phyloP scores from a whole-genome alignment of 2,797 vertebrate species.

The Pristis pectinata region DNA sequence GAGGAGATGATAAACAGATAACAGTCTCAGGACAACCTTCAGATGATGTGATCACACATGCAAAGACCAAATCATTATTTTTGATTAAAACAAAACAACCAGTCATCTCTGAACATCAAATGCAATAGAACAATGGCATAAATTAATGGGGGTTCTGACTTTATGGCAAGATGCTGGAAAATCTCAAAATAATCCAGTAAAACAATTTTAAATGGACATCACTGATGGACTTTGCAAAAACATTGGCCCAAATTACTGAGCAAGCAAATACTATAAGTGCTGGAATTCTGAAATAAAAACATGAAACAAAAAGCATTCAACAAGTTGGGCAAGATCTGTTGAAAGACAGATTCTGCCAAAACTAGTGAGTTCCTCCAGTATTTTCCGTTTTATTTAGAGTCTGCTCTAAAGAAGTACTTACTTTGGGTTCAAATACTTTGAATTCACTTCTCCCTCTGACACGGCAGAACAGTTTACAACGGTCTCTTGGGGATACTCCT shows the following conservation, averaged over 20 bases:
- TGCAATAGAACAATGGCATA: not conserved
- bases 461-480: constrained; percentile 89
- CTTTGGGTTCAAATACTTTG: constrained; percentile 92
- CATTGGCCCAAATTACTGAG: not conserved
- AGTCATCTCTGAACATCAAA: not conserved
- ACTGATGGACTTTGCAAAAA: not conserved
- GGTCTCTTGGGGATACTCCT: constrained; percentile 81
- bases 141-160: not conserved
- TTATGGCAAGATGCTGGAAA: not conserved
- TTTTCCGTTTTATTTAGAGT: not conserved
- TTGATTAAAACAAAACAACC: not conserved
- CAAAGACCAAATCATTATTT: not conserved
- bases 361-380: not conserved
- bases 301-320: not conserved
- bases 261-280: not conserved
- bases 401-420: constrained; percentile 49
- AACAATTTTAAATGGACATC: not conserved
- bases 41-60: not conserved
- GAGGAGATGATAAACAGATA: no score
- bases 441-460: constrained; percentile 81
- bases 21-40: not conserved
- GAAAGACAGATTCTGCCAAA: not conserved
- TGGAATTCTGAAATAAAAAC: not conserved
- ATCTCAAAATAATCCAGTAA: not conserved
- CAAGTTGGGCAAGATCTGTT: not conserved